Evolutionary conservation across 2,888 invertebrate genomes (phyloP), one percentile per base, ranked within the genome.

Genomic region (Biston betularia): DNA sequence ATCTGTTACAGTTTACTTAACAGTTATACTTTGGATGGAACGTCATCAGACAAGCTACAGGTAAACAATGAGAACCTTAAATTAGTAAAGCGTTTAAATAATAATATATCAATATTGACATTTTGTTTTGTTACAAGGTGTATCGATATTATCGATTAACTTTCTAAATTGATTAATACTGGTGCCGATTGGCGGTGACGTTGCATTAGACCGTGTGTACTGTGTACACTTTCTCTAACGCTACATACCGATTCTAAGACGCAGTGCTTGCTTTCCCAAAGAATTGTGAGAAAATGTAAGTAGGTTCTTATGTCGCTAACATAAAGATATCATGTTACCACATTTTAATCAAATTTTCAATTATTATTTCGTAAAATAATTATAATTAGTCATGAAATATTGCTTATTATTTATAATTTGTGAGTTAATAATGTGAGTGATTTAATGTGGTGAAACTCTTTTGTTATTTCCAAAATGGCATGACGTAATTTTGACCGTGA

Each of bases 101-200:
- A 34, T 11, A 35, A 10, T 35, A 10, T 34, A 53, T 24, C 42
- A 60, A 73, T 69, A 75, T 71, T 34, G 50, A 50, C 60, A 70
- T 73, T 61, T 71, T 62, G 68, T 75, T 68, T 73, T 63, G 48
- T 12, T 34, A 50, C 55, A 53, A 71, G 68, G 61, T 79, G 62
- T 79, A 71, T 74, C 71, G 75, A 78, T 79, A 76, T 65, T 76
- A 78, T 83, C 83, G 79, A 86, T 86, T 81, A 85, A 88, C 89
- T 90, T 90, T 90, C 89, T 89, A 87, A 77, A 79, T 81, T 84
- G 86, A 83, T 83, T 85, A 88, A 86, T 86, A 82, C 83, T 80
- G 80, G 78, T 79, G 59, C 58, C 64, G 50, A 65, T 64, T 69
- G 81, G 78, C 77, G 78, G 79, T 87, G 86, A 82, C 82, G 79